Percentiles rank a stretch among this genome's conserved stretches.
These are phyloP conservation scores for Epicauta chinensis DNA, from an alignment of 1,140 invertebrate genomes.

Conservation along the genomic window DNA sequence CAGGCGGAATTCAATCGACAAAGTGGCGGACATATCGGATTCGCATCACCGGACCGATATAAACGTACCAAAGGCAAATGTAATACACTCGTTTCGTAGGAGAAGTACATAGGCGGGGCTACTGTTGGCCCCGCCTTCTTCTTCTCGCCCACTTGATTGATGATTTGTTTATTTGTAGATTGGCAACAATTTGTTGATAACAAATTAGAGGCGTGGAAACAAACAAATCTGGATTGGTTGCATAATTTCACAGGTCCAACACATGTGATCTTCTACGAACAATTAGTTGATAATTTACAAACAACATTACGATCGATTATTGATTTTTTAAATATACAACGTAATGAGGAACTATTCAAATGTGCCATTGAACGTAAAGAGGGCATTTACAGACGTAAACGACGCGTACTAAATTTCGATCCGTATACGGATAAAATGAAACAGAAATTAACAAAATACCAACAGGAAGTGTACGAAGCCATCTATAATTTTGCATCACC, in stretches of 20 bases:
- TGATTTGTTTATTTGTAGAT: constrained; percentile 45
- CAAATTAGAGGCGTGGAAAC: constrained; percentile 61
- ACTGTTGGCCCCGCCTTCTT: no score
- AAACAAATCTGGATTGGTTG: constrained; percentile 63
- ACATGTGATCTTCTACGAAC: constrained; percentile 65
- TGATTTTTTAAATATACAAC: constrained; percentile 53
- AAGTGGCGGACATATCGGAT: constrained; percentile 64
- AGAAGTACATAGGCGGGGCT: no score
- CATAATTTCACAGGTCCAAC: constrained; percentile 60
- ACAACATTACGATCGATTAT: constrained; percentile 52
- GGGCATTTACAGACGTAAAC: constrained; percentile 63
- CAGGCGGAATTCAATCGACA: constrained; percentile 67
- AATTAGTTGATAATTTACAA: constrained; percentile 56
- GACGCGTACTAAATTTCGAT: constrained; percentile 58
- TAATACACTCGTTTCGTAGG: no score
- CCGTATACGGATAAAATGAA: constrained; percentile 60
- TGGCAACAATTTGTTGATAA: constrained; percentile 64
- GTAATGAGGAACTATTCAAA: constrained; percentile 48
- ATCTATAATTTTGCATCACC: constrained; percentile 39
- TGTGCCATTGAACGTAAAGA: constrained; percentile 57
- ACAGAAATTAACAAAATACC: constrained; percentile 42
- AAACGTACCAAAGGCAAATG: constrained; percentile 54
- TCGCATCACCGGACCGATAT: constrained; percentile 59
- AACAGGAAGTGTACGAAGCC: constrained; percentile 45
- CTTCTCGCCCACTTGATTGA: background rate